Evolutionary conservation across 2,797 vertebrate genomes (phyloP).

Genomic region (Cetoscarus ocellatus): DNA sequence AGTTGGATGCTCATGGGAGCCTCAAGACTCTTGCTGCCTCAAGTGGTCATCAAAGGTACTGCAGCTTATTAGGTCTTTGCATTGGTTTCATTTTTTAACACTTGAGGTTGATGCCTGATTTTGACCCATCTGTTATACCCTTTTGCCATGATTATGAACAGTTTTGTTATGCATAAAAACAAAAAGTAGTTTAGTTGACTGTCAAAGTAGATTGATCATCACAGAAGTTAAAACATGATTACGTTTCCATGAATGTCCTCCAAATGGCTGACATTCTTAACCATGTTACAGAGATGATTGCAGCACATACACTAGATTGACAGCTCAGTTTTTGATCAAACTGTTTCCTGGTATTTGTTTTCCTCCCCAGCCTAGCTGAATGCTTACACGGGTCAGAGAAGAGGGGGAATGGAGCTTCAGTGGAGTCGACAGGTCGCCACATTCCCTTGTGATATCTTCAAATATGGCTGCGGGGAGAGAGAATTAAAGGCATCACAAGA

Average conservation of each 20-base stretch:
- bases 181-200: not conserved
- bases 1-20: too few species aligned
- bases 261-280: constrained; percentile 7
- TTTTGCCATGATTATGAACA: not conserved
- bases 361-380: constrained; percentile 44
- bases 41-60: not conserved
- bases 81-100: too few species aligned
- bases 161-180: not conserved
- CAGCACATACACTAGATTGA: constrained; percentile 12
- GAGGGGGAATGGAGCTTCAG: constrained; percentile 62
- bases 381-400: constrained; percentile 66
- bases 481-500: constrained; percentile 68
- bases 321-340: constrained; percentile 24
- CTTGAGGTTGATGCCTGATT: not conserved
- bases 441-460: constrained; percentile 77
- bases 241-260: not conserved
- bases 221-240: not conserved
- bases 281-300: constrained; percentile 11
- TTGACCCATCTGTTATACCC: not conserved
- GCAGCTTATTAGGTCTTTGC: not conserved
- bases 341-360: constrained; percentile 59
- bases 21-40: not conserved
- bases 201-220: not conserved
- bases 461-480: constrained; percentile 60
- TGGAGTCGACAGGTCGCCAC: constrained; percentile 64